Evolutionary conservation across 2,888 invertebrate species (phyloP).

Genomic region (Megastigmus dorsalis): DNA sequence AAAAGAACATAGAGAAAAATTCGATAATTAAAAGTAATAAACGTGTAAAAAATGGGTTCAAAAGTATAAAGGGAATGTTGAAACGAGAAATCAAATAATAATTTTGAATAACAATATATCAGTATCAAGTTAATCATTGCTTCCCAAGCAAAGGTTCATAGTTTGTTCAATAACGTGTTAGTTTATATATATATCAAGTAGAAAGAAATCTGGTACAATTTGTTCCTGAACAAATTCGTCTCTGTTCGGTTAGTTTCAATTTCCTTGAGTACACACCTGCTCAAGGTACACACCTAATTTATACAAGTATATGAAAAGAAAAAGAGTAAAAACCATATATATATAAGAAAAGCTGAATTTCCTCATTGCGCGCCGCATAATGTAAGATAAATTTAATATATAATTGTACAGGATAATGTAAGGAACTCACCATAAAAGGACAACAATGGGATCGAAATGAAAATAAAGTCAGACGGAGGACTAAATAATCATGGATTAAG

Average conservation of each 20-base stretch:
- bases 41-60: slow-evolving; percentile 33
- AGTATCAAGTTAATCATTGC: neutral
- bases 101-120: slow-evolving; percentile 9
- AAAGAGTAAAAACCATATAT: neutral
- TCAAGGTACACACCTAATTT: slow-evolving; percentile 12
- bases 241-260: neutral
- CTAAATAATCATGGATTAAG: slow-evolving; percentile 7
- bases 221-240: slow-evolving; percentile 11
- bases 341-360: slow-evolving; percentile 37
- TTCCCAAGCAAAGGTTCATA: neutral
- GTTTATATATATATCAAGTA: neutral
- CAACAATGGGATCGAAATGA: slow-evolving; percentile 19
- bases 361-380: slow-evolving; percentile 22
- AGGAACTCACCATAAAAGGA: slow-evolving; percentile 11
- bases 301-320: neutral
- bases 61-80: slow-evolving; percentile 7
- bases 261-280: neutral
- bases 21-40: slow-evolving; percentile 45
- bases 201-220: neutral
- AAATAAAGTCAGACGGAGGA: neutral
- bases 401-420: neutral
- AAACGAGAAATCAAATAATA: slow-evolving; percentile 10
- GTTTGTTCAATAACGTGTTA: neutral
- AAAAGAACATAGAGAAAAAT: slow-evolving; percentile 40
- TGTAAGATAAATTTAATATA: slow-evolving; percentile 24